phyloP scores from a whole-genome alignment of 2,797 vertebrate species.

The Coranthus polyacanthus region DNA sequence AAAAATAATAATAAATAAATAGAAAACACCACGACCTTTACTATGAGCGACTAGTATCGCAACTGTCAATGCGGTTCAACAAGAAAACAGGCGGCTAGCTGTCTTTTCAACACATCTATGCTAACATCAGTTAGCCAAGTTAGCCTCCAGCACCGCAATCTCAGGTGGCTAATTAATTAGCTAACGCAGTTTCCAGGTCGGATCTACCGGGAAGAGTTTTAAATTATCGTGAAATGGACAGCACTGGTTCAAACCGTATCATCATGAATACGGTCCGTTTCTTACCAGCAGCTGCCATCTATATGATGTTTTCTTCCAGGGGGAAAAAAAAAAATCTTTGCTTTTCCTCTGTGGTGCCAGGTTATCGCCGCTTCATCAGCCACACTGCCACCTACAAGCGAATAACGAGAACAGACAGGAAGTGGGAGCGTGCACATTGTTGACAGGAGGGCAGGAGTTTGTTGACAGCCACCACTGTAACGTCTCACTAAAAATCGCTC shows the following conservation, averaged over 20 bases:
- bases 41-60: no score
- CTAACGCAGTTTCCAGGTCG: no score
- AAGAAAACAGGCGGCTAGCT: not conserved
- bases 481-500: not conserved
- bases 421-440: slow-evolving; percentile 29
- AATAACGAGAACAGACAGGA: slow-evolving; percentile 33
- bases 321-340: slow-evolving; percentile 34
- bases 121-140: slow-evolving; percentile 60
- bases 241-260: not conserved
- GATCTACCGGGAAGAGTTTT: fast-evolving
- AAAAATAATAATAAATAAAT: no score
- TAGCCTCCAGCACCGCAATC: slow-evolving; percentile 26
- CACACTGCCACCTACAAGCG: slow-evolving; percentile 53
- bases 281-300: slow-evolving; percentile 42
- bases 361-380: not conserved
- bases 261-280: not conserved
- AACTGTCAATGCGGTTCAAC: fast-evolving
- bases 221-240: not conserved
- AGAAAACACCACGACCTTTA: fast-evolving
- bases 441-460: not conserved
- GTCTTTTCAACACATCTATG: slow-evolving; percentile 26
- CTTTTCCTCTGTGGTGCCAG: slow-evolving; percentile 57
- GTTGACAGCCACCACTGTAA: not conserved
- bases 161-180: no score
- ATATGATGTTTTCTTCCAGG: slow-evolving; percentile 34